phyloP scores from a whole-genome alignment of 2,113 vertebrate genomes.

The Numenius arquata region DNA sequence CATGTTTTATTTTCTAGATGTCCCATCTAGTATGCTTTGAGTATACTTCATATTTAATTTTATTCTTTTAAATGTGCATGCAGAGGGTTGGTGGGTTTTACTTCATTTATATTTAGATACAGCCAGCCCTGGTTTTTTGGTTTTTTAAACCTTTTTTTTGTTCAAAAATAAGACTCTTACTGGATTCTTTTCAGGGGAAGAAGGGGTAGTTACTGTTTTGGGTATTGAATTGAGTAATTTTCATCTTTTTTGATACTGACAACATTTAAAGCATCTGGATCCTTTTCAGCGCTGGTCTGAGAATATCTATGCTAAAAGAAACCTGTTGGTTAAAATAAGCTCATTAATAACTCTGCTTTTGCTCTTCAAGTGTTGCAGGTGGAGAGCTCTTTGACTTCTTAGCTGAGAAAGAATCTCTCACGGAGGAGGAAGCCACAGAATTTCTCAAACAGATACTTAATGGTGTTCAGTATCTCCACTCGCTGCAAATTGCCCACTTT shows the following conservation, averaged over 20 bases:
- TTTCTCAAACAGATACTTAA: constrained; percentile 99
- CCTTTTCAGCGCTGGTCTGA: neutral
- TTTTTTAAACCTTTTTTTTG: neutral
- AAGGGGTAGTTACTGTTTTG: neutral
- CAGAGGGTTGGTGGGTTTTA: neutral
- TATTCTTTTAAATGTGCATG: neutral
- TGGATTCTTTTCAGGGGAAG: neutral
- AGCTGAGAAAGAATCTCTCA: constrained; percentile 96
- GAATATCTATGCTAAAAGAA: neutral
- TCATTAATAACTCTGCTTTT: neutral
- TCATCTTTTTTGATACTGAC: neutral
- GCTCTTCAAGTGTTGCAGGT: constrained; percentile 87
- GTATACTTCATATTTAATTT: neutral
- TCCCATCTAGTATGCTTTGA: neutral
- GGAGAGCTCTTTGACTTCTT: constrained; percentile 98
- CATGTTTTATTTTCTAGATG: neutral
- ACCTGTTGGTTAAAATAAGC: neutral
- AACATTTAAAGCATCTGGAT: neutral
- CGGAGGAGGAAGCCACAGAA: constrained; percentile 96
- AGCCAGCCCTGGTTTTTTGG: neutral
- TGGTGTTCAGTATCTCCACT: constrained; percentile 95
- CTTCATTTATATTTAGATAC: neutral
- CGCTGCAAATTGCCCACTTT: constrained; percentile 94
- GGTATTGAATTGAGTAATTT: neutral
- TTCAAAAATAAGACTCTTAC: neutral